Base-by-base conservation (phyloP, 2,888 invertebrate species). In the Drosophila setosimentum region DNA sequence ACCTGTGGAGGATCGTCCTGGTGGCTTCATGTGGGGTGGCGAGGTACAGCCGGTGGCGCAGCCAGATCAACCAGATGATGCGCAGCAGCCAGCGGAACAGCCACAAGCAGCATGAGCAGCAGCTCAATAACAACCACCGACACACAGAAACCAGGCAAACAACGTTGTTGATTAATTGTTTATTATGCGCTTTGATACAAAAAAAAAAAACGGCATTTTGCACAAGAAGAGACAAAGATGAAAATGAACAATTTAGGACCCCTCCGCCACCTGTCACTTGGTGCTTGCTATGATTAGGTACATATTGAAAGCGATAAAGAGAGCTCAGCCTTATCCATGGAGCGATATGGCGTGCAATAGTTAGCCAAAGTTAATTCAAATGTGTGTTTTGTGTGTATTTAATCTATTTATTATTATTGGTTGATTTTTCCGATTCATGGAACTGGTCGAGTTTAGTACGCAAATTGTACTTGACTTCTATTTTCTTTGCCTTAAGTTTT, bases 1-100 rank as follows among this genome's bases (percentile, higher is more conserved):
- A 32, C 97, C 98, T 1, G 98, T 98, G 33, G 98, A 98, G 66
- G 96, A 97, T 75, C 94, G 97, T 68, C 98, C 98, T 0, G 98
- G 98, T 21, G 98, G 98, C 30, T 98, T 97, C 91, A 95, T 97
- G 87, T 98, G 98, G 97, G 96, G 96, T 42, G 92, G 81, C 13
- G 92, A 91, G 30, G 92, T 82, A 11, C 74, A 80, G 49, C 85
- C 73, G 0, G 6, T 69, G 13, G 18, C 80, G 30, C 63, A 68
- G 16, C 45, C 24, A 8, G 74, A 75, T 2, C 65, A 68, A 7
- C 35, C 58, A 1, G 35, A 72, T 32, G 50, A 68, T 7, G 45
- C 64, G 53, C 73, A 64, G 4, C 66, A 59, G 1, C 58, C 63
- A 13, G 82, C 61, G 18, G 51, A 76, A 30, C 69, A 55, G 21